Percentiles rank a stretch among this genome's conserved stretches.
Evolutionary conservation across 2,888 invertebrate genomes (phyloP).

Genomic region (Megamerina dolium): DNA sequence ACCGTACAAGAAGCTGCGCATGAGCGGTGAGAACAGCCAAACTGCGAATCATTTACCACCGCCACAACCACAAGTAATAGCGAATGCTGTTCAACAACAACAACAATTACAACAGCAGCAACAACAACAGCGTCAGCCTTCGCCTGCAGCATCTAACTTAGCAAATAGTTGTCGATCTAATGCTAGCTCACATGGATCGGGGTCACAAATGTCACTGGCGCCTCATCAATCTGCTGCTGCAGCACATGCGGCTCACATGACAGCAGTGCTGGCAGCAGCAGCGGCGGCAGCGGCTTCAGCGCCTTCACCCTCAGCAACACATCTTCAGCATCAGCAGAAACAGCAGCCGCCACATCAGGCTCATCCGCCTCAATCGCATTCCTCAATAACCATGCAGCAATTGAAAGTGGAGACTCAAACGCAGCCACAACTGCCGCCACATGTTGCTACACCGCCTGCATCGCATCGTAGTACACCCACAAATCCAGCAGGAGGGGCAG

Average conservation of each 20-base stretch:
- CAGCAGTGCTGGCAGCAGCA: conserved; percentile 21
- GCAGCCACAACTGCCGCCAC: conserved; percentile 37
- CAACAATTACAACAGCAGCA: conserved; percentile 8
- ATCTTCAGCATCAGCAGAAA: conserved; percentile 22
- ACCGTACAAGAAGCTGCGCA: conserved; percentile 43
- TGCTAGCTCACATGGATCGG: conserved; percentile 18
- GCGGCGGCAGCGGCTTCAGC: too few species aligned
- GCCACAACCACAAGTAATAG: conserved; percentile 54
- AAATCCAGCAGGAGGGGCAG: neutral
- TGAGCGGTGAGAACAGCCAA: conserved; percentile 35
- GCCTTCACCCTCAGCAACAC: conserved; percentile 19
- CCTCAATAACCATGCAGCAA: conserved; percentile 44
- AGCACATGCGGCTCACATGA: conserved; percentile 15
- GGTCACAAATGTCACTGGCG: conserved; percentile 19
- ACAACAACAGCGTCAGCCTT: conserved; percentile 46
- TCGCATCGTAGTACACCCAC: conserved; percentile 20
- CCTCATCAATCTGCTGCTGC: conserved; percentile 9
- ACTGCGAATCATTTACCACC: conserved; percentile 44
- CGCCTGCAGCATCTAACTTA: conserved; percentile 13
- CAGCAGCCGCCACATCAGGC: conserved; percentile 20
- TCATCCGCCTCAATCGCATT: conserved; percentile 29
- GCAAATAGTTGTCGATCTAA: conserved; percentile 16
- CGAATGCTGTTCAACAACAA: conserved; percentile 45
- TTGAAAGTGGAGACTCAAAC: conserved; percentile 63
- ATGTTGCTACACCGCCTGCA: conserved; percentile 30